Evolutionary conservation across 2,888 invertebrate genomes (phyloP).

Genomic region (Tillus elongatus): DNA sequence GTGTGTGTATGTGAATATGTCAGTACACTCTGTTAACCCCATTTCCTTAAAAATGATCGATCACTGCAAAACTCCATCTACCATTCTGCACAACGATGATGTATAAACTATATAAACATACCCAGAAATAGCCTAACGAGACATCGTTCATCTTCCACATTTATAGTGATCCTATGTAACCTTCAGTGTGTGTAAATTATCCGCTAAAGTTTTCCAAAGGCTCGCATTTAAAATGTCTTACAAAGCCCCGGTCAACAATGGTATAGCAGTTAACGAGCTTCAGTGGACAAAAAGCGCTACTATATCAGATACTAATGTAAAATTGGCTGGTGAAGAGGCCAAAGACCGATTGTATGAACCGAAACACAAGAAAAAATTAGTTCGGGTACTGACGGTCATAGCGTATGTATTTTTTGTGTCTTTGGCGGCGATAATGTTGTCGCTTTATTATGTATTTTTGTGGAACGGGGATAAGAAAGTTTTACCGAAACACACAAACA

Average conservation of each 20-base stretch:
- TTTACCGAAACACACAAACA: conserved; percentile 11
- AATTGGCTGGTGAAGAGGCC: conserved; percentile 55
- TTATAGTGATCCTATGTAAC: too few species aligned
- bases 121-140: too few species aligned
- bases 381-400: conserved; percentile 84
- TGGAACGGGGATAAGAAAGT: conserved; percentile 67
- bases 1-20: too few species aligned
- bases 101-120: too few species aligned
- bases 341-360: conserved; percentile 69
- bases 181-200: too few species aligned
- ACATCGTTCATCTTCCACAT: too few species aligned
- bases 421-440: conserved; percentile 85
- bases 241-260: conserved; percentile 49
- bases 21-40: too few species aligned
- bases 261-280: conserved; percentile 38
- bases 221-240: conserved; percentile 52
- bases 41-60: too few species aligned
- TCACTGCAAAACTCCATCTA: too few species aligned
- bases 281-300: conserved; percentile 29
- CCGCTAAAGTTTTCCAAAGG: too few species aligned
- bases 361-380: conserved; percentile 78
- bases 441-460: conserved; percentile 87
- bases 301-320: conserved; percentile 49
- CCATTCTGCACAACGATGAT: too few species aligned
- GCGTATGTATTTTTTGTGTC: conserved; percentile 92